phyloP scores from a whole-genome alignment of 2,888 invertebrate genomes.

The Omphaloscelis lunosa region DNA sequence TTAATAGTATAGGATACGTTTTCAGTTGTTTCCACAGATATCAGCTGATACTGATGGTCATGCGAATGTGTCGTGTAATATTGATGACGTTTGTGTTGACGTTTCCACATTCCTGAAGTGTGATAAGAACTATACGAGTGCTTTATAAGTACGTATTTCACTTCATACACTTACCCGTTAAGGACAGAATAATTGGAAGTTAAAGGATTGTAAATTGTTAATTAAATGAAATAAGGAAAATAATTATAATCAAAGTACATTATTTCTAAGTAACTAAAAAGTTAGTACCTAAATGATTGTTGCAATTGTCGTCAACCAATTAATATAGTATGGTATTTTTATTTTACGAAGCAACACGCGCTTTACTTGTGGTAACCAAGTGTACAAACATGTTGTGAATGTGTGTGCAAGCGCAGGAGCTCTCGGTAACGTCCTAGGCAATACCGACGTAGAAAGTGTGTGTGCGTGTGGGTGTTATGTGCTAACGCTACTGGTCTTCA shows the following conservation, averaged over 20 bases:
- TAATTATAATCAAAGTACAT: not conserved
- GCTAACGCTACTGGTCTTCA: too few species aligned
- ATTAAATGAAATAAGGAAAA: not conserved
- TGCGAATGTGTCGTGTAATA: not conserved
- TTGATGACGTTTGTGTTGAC: slow-evolving; percentile 20
- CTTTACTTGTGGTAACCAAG: too few species aligned
- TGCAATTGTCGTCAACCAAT: not conserved
- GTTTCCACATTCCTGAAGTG: not conserved
- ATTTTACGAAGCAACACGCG: too few species aligned
- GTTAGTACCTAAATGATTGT: not conserved
- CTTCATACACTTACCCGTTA: not conserved
- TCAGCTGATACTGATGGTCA: slow-evolving; percentile 19
- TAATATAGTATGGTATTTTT: not conserved
- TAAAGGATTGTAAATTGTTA: not conserved
- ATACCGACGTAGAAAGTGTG: too few species aligned
- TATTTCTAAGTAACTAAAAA: not conserved
- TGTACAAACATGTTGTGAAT: too few species aligned
- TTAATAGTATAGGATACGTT: too few species aligned
- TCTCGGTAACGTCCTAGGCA: too few species aligned
- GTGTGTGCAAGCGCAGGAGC: too few species aligned
- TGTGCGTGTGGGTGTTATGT: too few species aligned
- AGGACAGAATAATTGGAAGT: not conserved
- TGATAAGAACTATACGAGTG: slow-evolving; percentile 7
- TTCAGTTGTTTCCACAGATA: slow-evolving; percentile 28
- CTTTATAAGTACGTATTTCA: slow-evolving; percentile 1